These are phyloP conservation scores for Molorchus minor DNA, from an alignment of 2,888 invertebrate species.

Conservation along the genomic window DNA sequence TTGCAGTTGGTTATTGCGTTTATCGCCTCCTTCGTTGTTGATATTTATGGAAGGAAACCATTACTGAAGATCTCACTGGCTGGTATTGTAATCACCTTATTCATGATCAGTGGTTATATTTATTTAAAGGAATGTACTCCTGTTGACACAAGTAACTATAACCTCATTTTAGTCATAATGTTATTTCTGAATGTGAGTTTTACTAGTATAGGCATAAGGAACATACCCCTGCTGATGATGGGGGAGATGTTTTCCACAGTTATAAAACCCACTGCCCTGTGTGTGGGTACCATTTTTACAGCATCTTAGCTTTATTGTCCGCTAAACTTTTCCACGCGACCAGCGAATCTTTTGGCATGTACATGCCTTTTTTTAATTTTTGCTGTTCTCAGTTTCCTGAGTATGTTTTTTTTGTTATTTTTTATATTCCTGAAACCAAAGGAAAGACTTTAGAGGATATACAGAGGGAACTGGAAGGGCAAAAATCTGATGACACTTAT, in stretches of 20 bases:
- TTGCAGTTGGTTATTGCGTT: constrained; percentile 69
- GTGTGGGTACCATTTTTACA: constrained; percentile 66
- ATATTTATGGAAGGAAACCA: constrained; percentile 66
- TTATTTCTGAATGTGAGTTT: constrained; percentile 64
- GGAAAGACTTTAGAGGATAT: constrained; percentile 66
- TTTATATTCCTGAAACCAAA: constrained; percentile 65
- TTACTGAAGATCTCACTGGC: constrained; percentile 65
- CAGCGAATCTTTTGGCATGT: constrained; percentile 59
- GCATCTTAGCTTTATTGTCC: constrained; percentile 62
- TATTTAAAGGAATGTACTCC: constrained; percentile 58
- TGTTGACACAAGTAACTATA: constrained; percentile 55
- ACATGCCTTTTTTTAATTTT: constrained; percentile 64
- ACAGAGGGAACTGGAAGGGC: constrained; percentile 52
- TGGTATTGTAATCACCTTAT: constrained; percentile 60
- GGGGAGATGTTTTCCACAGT: constrained; percentile 67
- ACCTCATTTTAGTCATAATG: constrained; percentile 62
- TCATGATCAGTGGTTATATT: constrained; percentile 62
- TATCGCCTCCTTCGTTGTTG: constrained; percentile 68
- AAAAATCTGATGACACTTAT: neutral
- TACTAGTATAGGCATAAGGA: constrained; percentile 66
- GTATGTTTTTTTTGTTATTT: constrained; percentile 60
- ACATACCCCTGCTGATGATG: constrained; percentile 65
- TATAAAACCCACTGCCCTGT: constrained; percentile 67
- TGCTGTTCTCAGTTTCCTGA: constrained; percentile 57
- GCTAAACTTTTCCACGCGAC: constrained; percentile 63